Conservation (phyloP, 2,113 vertebrate species). For the Pandion haliaetus region DNA sequence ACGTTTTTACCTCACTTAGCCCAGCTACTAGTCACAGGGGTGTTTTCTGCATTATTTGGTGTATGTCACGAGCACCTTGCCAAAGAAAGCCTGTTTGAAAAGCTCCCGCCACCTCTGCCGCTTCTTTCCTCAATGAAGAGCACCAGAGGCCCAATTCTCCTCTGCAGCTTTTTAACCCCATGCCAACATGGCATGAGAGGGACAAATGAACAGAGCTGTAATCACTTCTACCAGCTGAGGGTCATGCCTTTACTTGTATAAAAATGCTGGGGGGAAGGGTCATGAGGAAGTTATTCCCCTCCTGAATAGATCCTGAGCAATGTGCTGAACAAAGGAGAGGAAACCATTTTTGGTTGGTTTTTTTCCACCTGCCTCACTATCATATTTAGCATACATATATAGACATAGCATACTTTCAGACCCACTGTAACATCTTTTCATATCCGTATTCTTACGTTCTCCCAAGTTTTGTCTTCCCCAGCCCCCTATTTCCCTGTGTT, state of each 20-base stretch:
- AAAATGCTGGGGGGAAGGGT: not conserved
- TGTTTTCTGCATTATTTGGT: not conserved
- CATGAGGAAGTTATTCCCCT: not conserved
- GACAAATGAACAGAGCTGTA: not conserved
- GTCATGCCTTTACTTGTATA: not conserved
- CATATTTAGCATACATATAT: not conserved
- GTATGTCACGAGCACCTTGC: not conserved
- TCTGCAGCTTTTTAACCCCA: not conserved
- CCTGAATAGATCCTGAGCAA: not conserved
- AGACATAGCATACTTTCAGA: not conserved
- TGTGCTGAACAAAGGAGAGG: not conserved
- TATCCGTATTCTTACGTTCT: not conserved
- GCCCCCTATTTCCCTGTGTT: not conserved
- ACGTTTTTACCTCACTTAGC: not conserved
- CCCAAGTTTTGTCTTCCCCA: not conserved
- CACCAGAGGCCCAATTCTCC: accelerated
- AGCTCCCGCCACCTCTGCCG: not conserved
- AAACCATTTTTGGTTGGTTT: not conserved
- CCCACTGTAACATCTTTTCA: not conserved
- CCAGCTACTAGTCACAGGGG: not conserved
- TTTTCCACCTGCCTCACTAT: not conserved
- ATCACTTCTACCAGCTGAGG: not conserved
- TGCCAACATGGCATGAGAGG: not conserved
- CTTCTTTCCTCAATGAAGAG: not conserved
- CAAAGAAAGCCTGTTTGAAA: not conserved